Evolutionary conservation across 2,888 invertebrate species (phyloP).

Genomic region (Apoderus coryli): DNA sequence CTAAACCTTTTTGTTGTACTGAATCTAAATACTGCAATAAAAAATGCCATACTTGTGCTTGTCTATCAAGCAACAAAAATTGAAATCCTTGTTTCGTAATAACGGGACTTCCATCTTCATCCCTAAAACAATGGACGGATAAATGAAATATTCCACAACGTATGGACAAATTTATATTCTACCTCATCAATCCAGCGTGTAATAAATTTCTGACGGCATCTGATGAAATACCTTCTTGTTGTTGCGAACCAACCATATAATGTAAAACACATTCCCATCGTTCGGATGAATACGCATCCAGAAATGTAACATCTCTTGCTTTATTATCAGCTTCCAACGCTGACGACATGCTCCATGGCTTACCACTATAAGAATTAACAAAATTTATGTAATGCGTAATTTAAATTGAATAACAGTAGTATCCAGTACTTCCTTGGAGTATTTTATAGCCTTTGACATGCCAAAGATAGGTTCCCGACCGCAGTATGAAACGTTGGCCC

Average conservation of each 20-base stretch:
- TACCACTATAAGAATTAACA: constrained; percentile 49
- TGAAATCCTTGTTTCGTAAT: constrained; percentile 96
- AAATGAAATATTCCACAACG: too few relatives aligned
- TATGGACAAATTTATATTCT: too few relatives aligned
- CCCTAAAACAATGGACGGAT: constrained; percentile 33
- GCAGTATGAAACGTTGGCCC: too few relatives aligned
- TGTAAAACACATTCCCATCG: constrained; percentile 95
- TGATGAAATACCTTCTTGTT: constrained; percentile 79
- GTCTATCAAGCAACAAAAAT: constrained; percentile 84
- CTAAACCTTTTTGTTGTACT: constrained; percentile 71
- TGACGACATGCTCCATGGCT: constrained; percentile 77
- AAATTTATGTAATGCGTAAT: too few relatives aligned
- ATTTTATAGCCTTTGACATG: too few relatives aligned
- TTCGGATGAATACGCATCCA: constrained; percentile 83
- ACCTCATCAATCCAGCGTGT: constrained; percentile 87
- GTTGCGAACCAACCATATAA: constrained; percentile 88
- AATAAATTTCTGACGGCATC: constrained; percentile 89
- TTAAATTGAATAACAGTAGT: too few relatives aligned
- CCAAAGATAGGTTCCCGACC: too few relatives aligned
- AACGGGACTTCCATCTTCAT: constrained; percentile 67
- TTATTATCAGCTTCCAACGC: constrained; percentile 75
- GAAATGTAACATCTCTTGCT: constrained; percentile 70
- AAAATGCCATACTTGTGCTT: constrained; percentile 96
- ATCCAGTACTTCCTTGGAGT: too few relatives aligned
- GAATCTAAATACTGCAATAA: constrained; percentile 91